Base-by-base conservation (phyloP, 2,888 invertebrate species). In the Standfussiana lucernea region DNA sequence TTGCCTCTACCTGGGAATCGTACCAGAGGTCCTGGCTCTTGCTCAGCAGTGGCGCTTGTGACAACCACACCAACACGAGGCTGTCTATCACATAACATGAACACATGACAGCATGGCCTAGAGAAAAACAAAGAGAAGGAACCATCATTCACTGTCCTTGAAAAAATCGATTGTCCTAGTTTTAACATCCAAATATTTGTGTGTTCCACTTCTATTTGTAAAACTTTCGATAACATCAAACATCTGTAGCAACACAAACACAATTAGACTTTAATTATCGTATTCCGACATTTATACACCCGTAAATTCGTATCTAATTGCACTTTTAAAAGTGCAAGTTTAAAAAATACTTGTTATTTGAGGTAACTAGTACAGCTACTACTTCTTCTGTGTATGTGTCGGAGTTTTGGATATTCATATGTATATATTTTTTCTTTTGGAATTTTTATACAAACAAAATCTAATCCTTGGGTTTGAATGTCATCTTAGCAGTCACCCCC, bases 201-300 rank as follows among this genome's bases (percentile, higher is more conserved):
- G n/a, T 82, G 82, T 75, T 65, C 78, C 40, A 79, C 24, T 82
- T 78, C 82, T 56, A 40, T 82, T 65, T 35, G 56, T 28, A 82
- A 75, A 75, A 65, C 75, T 66, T 69, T 65, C 50, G 50, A 61
- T 66, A 77, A 83, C 69, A 77, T 13, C 21, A 32, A 53, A 70
- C 83, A 69, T 70, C 65, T 83, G 69, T 45, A 70, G 42, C 69
- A 64, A 69, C 35, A 65, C 32, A 65, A 62, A 77, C 32, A 73
- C 45, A 50, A 82, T 47, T 50, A 47, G 64, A 42, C 24, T 79
- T 79, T 75, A 79, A 79, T 75, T 79, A 75, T 82, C 65, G 76
- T 37, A n/a, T 65, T 53, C 40, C 70, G 61, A 68, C 76, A 66
- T 82, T 75, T 42, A 66, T 13, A 11, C 13, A 50, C 2, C 6